Evolutionary conservation across 1,140 invertebrate genomes (phyloP).

Genomic region (Philopotamus ludificatus): DNA sequence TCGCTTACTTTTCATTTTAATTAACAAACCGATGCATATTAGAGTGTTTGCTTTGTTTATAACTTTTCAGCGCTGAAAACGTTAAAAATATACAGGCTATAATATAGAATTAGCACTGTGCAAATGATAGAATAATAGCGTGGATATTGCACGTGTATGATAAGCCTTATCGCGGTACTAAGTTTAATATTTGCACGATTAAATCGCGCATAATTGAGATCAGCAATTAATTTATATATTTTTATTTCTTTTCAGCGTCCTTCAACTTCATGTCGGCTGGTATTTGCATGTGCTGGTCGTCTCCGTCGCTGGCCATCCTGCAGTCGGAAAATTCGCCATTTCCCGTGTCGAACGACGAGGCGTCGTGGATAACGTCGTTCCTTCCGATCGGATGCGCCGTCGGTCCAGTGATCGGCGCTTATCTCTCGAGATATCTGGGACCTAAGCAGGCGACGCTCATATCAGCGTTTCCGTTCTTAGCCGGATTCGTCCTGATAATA

Average conservation of each 20-base stretch:
- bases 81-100: no score
- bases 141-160: no score
- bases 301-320: constrained; percentile 37
- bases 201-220: no score
- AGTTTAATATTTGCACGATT: no score
- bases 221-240: constrained; percentile 12
- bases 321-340: constrained; percentile 32
- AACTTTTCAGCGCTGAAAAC: no score
- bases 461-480: constrained; percentile 42
- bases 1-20: no score
- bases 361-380: constrained; percentile 40
- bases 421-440: constrained; percentile 44
- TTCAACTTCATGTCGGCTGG: constrained; percentile 37
- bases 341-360: constrained; percentile 33
- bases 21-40: no score
- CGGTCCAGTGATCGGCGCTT: constrained; percentile 41
- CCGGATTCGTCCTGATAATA: constrained; percentile 48
- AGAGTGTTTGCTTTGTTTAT: no score
- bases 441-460: constrained; percentile 46
- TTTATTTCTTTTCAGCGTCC: constrained; percentile 36
- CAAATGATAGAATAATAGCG: no score
- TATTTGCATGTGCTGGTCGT: constrained; percentile 38
- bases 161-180: no score
- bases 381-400: constrained; percentile 38
- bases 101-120: no score